Conservation (phyloP, 2,888 invertebrate genomes). For the Portevinia maculata region DNA sequence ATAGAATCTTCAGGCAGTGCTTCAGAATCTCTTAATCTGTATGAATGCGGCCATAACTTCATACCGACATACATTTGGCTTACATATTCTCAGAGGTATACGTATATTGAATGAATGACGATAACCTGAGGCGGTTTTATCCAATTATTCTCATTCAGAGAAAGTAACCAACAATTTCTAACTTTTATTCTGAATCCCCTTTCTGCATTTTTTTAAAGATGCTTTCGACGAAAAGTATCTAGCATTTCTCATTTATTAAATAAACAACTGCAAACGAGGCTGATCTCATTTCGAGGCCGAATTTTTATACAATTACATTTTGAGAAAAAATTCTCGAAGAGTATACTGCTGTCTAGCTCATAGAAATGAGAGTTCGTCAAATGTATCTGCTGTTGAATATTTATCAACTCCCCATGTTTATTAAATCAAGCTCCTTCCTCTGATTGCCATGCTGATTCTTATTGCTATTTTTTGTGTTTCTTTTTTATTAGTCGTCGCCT, state of each 20-base stretch:
- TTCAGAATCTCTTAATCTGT: neutral
- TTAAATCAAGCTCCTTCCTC: constrained; percentile 40
- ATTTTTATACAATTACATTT: constrained; percentile 46
- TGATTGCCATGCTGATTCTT: constrained; percentile 26
- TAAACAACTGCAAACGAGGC: constrained; percentile 22
- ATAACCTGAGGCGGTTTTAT: neutral
- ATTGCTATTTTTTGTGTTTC: constrained; percentile 23
- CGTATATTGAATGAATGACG: neutral
- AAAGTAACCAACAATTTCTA: constrained; percentile 14
- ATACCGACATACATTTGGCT: constrained; percentile 7
- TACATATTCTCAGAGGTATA: neutral
- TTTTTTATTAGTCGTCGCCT: neutral
- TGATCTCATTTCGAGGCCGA: constrained; percentile 3
- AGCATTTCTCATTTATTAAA: constrained; percentile 33
- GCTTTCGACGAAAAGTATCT: constrained; percentile 18
- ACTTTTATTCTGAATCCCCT: neutral
- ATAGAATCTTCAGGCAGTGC: neutral
- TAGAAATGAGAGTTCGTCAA: neutral
- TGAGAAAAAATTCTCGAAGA: neutral
- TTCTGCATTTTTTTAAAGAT: neutral
- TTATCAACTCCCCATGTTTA: constrained; percentile 45
- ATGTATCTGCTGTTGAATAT: constrained; percentile 42
- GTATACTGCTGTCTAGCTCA: neutral
- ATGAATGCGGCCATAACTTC: neutral
- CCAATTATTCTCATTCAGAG: constrained; percentile 31